Percentiles rank a stretch among this genome's conserved stretches.
These are phyloP conservation scores for Diachasmimorpha longicaudata DNA, from an alignment of 1,140 invertebrate genomes.

Conservation along the genomic window DNA sequence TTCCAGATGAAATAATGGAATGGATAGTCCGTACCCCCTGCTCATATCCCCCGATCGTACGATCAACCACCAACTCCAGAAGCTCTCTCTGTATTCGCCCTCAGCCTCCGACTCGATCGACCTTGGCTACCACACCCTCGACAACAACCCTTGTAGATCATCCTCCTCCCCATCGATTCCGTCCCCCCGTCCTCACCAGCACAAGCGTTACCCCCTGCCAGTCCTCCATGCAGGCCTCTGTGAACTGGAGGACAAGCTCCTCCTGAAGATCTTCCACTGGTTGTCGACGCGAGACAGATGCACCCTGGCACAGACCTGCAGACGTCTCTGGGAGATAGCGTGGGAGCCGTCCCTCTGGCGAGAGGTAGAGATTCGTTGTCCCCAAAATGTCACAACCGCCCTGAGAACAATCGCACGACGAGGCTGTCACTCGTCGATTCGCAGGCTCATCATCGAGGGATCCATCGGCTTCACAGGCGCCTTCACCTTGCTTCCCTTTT, in stretches of 20 bases:
- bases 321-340: conserved; percentile 80
- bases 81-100: conserved; percentile 45
- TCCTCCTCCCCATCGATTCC: conserved; percentile 40
- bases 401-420: conserved; percentile 66
- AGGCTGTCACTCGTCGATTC: conserved; percentile 60
- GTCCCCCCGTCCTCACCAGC: neutral
- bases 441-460: conserved; percentile 76
- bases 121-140: conserved; percentile 56
- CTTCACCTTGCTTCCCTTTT: conserved; percentile 60
- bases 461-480: conserved; percentile 78
- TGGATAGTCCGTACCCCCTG: conserved; percentile 53
- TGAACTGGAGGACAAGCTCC: conserved; percentile 63
- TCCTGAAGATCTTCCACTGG: conserved; percentile 74
- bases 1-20: conserved; percentile 55
- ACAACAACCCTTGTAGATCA: conserved; percentile 51
- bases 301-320: conserved; percentile 79
- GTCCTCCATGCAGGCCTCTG: conserved; percentile 37
- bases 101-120: conserved; percentile 48
- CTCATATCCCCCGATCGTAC: conserved; percentile 44
- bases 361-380: conserved; percentile 71
- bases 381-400: conserved; percentile 65
- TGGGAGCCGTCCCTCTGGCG: conserved; percentile 83
- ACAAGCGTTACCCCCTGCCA: conserved; percentile 19
- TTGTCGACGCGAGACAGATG: conserved; percentile 81
- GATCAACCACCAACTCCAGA: conserved; percentile 40